Conservation (phyloP, 2,797 vertebrate species). For the Typhlichthys eigenmanni region DNA sequence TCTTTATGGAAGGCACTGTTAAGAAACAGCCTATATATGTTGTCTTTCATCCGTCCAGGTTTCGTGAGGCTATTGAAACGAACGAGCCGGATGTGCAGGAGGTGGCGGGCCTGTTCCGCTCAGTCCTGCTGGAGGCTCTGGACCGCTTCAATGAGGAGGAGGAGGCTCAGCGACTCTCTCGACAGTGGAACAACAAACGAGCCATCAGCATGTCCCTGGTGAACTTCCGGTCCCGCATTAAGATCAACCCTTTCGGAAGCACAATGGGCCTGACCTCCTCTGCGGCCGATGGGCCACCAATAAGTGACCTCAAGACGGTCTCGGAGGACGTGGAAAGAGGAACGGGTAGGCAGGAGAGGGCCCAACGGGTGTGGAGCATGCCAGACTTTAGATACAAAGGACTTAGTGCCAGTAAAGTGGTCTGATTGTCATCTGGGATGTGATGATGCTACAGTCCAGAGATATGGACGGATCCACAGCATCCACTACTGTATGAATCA, state of each 20-base stretch:
- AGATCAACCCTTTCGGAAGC: constrained; percentile 91
- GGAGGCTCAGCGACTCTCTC: constrained; percentile 82
- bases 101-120: constrained; percentile 87
- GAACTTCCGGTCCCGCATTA: constrained; percentile 85
- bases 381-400: constrained; percentile 86
- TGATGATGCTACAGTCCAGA: too few species aligned
- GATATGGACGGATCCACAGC: too few species aligned
- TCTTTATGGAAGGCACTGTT: too few species aligned
- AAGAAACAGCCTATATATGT: too few species aligned
- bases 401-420: constrained; percentile 50
- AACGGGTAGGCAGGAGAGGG: constrained; percentile 58
- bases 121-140: constrained; percentile 84
- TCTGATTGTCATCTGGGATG: constrained; percentile 35
- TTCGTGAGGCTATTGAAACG: constrained; percentile 85
- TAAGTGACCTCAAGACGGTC: constrained; percentile 85
- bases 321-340: constrained; percentile 90
- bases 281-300: constrained; percentile 68
- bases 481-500: too few species aligned
- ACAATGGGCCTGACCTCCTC: constrained; percentile 84
- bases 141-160: constrained; percentile 88
- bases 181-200: constrained; percentile 90
- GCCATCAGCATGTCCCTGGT: constrained; percentile 83
- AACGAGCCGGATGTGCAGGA: constrained; percentile 89
- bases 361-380: constrained; percentile 89
- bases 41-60: constrained; percentile 71